Evolutionary conservation across 2,888 invertebrate species (phyloP), one percentile per base, ranked within the genome.

Genomic region (Diaperis boleti): DNA sequence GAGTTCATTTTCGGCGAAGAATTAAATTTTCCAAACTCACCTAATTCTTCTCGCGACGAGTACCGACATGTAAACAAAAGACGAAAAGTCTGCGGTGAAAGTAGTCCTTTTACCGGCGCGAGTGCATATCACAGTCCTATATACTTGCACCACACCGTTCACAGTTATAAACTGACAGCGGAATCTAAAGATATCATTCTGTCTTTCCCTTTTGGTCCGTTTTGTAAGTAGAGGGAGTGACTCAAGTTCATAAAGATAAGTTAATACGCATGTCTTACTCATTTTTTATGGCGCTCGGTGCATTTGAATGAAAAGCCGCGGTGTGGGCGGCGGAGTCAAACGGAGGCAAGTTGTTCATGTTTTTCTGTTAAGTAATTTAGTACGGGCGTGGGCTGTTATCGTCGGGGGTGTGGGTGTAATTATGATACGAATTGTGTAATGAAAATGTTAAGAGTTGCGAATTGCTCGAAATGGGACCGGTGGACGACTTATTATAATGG

Each of bases 61-160:
- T 50, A 10, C 13, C 31, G 52, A 59, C 45, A 63, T 63, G 63
- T 63, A 63, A 63, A 64, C 59, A 64, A 55, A 57, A 54, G 47
- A 22, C 44, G 35, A 35, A 56, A 59, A 64, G 64, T n/a, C 54
- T 59, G 64, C 56, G 64, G 64, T 59, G 64, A 64, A 64, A 64
- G 64, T 64, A 54, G 64, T 64, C 64, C 59, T 59, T 64, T 64
- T 64, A 64, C 64, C 64, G 64, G 54, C 55, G 44, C 33, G 44
- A 33, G 35, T 31, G 50, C 45, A 61, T n/a, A 26, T 56, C 41
- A 41, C 42, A 62, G 31, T 57, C 41, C 35, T 59, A 11, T 18
- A 26, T n/a, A n/a, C n/a, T n/a, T n/a, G n/a, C 26, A 26, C 56
- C 41, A 47, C 55, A 47, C 62, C 45, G 57, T 54, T 49, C 49